A percentile compares a stretch with the other conserved stretches of the same genome.
phyloP scores from a whole-genome alignment of 2,888 invertebrate genomes.

The Camponotus fellah region DNA sequence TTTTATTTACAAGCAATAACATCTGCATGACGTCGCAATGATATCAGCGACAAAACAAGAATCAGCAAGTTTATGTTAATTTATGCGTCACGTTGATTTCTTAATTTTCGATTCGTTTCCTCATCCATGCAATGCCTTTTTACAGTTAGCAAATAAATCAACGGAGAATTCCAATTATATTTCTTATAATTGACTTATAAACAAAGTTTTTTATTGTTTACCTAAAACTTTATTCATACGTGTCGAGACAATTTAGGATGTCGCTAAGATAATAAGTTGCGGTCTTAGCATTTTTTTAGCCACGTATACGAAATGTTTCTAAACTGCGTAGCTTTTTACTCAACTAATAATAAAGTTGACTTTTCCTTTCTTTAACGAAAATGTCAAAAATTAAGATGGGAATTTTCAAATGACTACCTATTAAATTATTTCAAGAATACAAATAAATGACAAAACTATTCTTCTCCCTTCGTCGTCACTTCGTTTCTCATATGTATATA shows the following conservation, averaged over 20 bases:
- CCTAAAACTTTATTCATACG: background rate
- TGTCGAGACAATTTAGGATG: background rate
- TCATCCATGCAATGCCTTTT: background rate
- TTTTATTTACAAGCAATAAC: background rate
- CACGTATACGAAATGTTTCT: background rate
- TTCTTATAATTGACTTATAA: background rate
- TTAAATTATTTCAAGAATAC: background rate
- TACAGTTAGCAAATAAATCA: background rate
- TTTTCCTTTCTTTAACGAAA: background rate
- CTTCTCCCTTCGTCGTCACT: background rate
- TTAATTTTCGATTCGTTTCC: background rate
- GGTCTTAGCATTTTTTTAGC: background rate
- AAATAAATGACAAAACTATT: background rate
- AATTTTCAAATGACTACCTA: background rate
- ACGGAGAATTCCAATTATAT: background rate
- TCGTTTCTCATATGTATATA: background rate
- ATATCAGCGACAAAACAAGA: background rate
- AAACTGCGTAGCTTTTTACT: background rate
- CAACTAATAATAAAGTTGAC: background rate
- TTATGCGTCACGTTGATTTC: background rate
- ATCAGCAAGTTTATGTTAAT: background rate
- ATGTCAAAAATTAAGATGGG: background rate
- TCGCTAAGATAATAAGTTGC: slow-evolving; percentile 16
- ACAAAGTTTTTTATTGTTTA: slow-evolving; percentile 1
- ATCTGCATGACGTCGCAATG: background rate